Percentiles rank a stretch among this genome's conserved stretches.
phyloP scores from a whole-genome alignment of 2,113 vertebrate species.

The Gorilla gorilla region DNA sequence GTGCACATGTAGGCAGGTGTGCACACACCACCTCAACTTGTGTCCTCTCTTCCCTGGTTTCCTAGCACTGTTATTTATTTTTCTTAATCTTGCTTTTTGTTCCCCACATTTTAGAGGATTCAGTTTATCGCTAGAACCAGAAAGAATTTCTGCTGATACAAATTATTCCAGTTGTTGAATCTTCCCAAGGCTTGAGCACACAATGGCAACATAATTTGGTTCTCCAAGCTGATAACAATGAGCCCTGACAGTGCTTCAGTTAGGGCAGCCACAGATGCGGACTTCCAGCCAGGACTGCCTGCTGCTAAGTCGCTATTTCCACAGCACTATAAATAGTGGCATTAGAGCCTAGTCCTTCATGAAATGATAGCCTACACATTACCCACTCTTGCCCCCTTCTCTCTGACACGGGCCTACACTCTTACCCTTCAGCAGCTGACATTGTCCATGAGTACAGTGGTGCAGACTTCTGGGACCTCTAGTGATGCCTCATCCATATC shows the following conservation, averaged over 20 bases:
- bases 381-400: not conserved
- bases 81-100: not conserved
- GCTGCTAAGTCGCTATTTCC: not conserved
- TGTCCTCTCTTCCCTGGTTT: not conserved
- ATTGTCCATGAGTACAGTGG: not conserved
- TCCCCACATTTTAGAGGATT: not conserved
- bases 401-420: not conserved
- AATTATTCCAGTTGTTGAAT: not conserved
- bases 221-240: not conserved
- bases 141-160: constrained; percentile 23
- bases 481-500: no score
- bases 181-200: not conserved
- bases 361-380: no score
- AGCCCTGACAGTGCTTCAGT: not conserved
- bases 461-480: not conserved
- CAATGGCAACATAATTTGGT: not conserved
- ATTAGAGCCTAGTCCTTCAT: not conserved
- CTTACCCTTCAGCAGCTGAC: not conserved
- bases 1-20: not conserved
- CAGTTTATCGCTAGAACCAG: not conserved
- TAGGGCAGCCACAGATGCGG: not conserved
- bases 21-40: not conserved
- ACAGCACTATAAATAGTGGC: not conserved
- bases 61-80: not conserved
- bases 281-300: not conserved